Percentiles rank a stretch among this genome's conserved stretches.
Evolutionary conservation across 2,113 vertebrate species (phyloP).

Genomic region (Scomber colias): DNA sequence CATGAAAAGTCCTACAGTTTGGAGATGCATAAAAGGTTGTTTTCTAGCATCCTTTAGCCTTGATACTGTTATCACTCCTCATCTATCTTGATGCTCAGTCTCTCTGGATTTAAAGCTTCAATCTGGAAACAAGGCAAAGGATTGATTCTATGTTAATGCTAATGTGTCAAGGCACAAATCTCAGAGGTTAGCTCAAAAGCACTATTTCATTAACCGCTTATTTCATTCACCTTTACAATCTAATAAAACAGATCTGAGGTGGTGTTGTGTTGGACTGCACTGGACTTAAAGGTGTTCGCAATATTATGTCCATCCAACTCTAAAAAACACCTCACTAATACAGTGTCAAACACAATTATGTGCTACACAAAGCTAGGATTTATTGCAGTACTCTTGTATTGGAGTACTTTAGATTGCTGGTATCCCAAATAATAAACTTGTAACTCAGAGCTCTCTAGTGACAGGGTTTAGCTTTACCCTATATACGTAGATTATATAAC

Average conservation of each 20-base stretch:
- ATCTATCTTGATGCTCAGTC: not conserved
- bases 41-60: conserved; percentile 7
- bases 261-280: not conserved
- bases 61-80: not conserved
- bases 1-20: not conserved
- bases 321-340: no score
- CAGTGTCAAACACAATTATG: no score
- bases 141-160: not conserved
- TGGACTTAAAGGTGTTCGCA: not conserved
- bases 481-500: no score
- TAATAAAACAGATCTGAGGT: not conserved
- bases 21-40: conserved; percentile 24
- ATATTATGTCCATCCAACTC: no score
- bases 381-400: no score
- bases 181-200: not conserved
- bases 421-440: not conserved
- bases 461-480: no score
- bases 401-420: no score
- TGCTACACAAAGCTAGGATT: no score
- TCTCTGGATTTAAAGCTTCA: conserved; percentile 24
- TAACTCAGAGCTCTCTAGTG: not conserved
- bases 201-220: not conserved
- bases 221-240: not conserved
- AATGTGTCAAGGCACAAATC: not conserved
- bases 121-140: conserved; percentile 17